Evolutionary conservation across 2,797 vertebrate species (phyloP).

Genomic region (Meriones psammophilus): DNA sequence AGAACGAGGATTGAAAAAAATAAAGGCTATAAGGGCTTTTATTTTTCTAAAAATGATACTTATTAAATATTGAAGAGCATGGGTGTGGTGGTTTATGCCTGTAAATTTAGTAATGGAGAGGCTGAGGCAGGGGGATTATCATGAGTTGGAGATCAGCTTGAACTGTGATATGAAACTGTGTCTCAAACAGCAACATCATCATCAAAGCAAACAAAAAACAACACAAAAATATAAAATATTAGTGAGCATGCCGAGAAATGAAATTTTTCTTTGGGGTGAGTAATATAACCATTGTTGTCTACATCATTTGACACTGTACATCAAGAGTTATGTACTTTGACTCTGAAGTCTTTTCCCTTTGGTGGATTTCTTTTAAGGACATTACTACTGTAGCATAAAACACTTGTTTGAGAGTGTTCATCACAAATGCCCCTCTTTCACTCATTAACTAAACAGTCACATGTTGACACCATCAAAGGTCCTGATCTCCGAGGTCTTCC

Average conservation of each 20-base stretch:
- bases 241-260: neutral
- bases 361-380: constrained; percentile 8
- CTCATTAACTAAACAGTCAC: neutral
- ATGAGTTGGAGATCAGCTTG: neutral
- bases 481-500: neutral
- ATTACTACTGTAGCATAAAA: neutral
- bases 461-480: neutral
- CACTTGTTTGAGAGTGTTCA: constrained; percentile 1
- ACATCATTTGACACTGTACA: neutral
- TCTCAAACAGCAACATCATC: neutral
- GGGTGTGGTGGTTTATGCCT: neutral
- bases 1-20: neutral
- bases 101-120: neutral
- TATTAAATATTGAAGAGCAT: neutral
- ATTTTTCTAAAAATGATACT: neutral
- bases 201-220: neutral
- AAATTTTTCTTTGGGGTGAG: neutral
- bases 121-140: neutral
- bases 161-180: neutral
- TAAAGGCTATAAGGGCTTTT: neutral
- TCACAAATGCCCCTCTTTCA: neutral
- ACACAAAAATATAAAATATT: neutral
- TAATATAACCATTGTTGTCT: neutral
- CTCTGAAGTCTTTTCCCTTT: neutral
- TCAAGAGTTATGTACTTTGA: neutral